These are phyloP conservation scores for Drosophila navojoa DNA, from an alignment of 1,140 invertebrate species.

Conservation along the genomic window DNA sequence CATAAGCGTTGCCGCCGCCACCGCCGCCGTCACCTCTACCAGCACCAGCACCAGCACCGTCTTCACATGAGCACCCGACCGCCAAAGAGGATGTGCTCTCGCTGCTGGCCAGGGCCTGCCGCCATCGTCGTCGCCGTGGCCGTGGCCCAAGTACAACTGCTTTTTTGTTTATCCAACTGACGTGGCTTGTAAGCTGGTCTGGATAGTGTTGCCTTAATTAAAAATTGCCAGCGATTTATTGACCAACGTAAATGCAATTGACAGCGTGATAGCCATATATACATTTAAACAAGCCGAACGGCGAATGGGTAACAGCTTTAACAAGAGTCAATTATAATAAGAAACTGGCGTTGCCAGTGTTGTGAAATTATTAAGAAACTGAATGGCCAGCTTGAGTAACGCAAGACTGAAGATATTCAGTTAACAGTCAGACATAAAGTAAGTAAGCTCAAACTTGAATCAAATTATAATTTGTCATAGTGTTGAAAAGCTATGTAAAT, in stretches of 20 bases:
- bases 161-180: slow-evolving; percentile 52
- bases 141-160: neutral
- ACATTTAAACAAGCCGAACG: neutral
- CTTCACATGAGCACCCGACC: neutral
- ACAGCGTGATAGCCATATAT: slow-evolving; percentile 59
- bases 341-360: neutral
- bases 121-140: too few relatives aligned
- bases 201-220: slow-evolving; percentile 74
- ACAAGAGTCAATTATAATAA: neutral
- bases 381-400: too few relatives aligned
- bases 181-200: slow-evolving; percentile 41
- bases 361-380: neutral
- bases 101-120: neutral
- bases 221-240: slow-evolving; percentile 62
- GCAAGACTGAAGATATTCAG: too few relatives aligned
- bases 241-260: slow-evolving; percentile 65
- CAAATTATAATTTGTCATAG: too few relatives aligned
- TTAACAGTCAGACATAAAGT: too few relatives aligned
- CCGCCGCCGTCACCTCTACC: neutral
- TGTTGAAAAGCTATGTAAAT: too few relatives aligned
- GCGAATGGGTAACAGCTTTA: neutral
- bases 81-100: slow-evolving; percentile 7
- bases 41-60: too few relatives aligned
- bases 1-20: slow-evolving; percentile 53
- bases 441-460: too few relatives aligned